phyloP scores from a whole-genome alignment of 2,113 vertebrate genomes.

The Turdus rufiventris region DNA sequence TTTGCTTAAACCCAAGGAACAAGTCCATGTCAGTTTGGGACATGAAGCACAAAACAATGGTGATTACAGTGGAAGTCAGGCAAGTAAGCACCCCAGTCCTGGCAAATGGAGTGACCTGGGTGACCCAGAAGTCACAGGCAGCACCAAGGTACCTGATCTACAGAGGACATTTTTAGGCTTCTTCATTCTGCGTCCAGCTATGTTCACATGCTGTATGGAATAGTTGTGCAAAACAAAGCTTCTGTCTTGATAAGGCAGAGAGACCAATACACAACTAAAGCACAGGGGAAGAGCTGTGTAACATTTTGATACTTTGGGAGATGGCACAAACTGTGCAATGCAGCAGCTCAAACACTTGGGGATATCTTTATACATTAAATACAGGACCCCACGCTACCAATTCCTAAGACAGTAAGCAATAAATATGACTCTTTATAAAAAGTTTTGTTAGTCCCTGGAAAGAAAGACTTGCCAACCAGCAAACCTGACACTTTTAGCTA shows the following conservation, averaged over 20 bases:
- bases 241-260: neutral
- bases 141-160: neutral
- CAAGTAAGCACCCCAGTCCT: neutral
- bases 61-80: neutral
- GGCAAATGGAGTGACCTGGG: neutral
- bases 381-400: accelerated
- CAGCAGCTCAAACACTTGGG: neutral
- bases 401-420: neutral
- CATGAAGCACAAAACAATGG: neutral
- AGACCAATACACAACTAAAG: neutral
- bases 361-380: neutral
- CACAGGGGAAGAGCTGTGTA: neutral
- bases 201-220: neutral
- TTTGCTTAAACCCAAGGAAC: neutral
- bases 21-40: neutral
- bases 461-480: neutral
- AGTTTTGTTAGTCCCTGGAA: neutral
- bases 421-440: neutral
- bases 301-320: neutral
- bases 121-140: neutral
- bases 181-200: neutral
- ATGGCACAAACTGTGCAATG: accelerated
- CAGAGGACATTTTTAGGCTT: neutral
- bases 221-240: neutral
- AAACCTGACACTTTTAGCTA: neutral